phyloP scores from a whole-genome alignment of 2,888 invertebrate species.

The Athalia circularis region DNA sequence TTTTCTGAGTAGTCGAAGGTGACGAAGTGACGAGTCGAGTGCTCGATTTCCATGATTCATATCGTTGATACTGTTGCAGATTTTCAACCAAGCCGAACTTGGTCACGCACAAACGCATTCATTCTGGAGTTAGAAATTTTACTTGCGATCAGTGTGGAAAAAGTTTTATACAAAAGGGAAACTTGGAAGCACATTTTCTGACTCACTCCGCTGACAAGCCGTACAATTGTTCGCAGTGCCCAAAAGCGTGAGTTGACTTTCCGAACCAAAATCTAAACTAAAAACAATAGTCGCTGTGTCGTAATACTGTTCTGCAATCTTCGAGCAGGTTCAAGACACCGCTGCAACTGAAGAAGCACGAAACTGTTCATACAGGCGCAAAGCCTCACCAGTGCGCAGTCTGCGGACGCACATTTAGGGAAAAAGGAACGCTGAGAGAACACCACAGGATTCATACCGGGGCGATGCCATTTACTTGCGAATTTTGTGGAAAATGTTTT shows the following conservation, averaged over 20 bases:
- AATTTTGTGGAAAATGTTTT: conserved; percentile 85
- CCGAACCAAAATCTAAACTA: background rate
- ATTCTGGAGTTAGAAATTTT: conserved; percentile 76
- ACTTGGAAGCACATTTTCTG: conserved; percentile 77
- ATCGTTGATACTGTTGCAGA: conserved; percentile 55
- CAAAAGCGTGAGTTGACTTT: conserved; percentile 71
- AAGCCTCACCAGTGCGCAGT: conserved; percentile 80
- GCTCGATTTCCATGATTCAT: background rate
- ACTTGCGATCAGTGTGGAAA: conserved; percentile 79
- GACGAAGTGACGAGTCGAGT: background rate
- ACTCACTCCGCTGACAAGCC: conserved; percentile 77
- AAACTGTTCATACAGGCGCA: conserved; percentile 77
- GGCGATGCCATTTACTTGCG: conserved; percentile 85
- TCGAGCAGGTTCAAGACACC: conserved; percentile 76
- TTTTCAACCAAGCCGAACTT: conserved; percentile 78
- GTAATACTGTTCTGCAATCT: conserved; percentile 25
- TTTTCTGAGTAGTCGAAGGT: background rate
- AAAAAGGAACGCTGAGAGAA: conserved; percentile 83
- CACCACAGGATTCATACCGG: conserved; percentile 87
- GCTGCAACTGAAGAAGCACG: conserved; percentile 77
- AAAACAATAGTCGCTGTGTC: conserved; percentile 17
- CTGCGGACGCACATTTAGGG: conserved; percentile 79
- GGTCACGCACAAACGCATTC: conserved; percentile 77
- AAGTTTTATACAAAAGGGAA: conserved; percentile 78
- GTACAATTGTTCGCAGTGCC: conserved; percentile 75